Percentiles rank a stretch among this genome's conserved stretches.
phyloP scores from a whole-genome alignment of 2,888 invertebrate genomes.

The Pachydiplax longipennis region DNA sequence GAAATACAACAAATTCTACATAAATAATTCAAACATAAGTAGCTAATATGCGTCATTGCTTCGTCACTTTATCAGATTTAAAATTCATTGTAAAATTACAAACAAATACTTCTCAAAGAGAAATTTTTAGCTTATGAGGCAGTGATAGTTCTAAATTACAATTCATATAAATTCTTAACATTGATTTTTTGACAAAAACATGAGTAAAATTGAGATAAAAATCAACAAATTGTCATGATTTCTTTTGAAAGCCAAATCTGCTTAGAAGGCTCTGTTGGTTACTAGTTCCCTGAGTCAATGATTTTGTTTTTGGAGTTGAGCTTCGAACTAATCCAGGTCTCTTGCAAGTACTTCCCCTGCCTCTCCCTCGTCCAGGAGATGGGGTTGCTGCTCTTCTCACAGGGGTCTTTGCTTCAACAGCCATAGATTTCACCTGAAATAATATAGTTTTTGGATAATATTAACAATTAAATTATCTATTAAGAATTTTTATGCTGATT shows the following conservation, averaged over 20 bases:
- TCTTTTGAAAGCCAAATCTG: constrained; percentile 27
- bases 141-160: too few species aligned
- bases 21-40: too few species aligned
- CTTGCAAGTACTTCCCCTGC: neutral
- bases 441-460: neutral
- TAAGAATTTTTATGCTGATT: too few species aligned
- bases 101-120: too few species aligned
- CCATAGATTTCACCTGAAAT: neutral
- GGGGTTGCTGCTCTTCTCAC: neutral
- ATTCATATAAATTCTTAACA: too few species aligned
- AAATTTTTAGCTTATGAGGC: too few species aligned
- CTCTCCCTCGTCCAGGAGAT: neutral
- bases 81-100: too few species aligned
- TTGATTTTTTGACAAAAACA: neutral
- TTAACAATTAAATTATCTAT: too few species aligned
- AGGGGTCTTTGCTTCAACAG: neutral
- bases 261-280: constrained; percentile 1
- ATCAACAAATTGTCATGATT: neutral
- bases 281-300: neutral
- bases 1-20: too few species aligned
- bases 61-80: too few species aligned
- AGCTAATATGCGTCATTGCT: too few species aligned
- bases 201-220: neutral
- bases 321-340: neutral
- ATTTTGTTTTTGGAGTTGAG: neutral